Evolutionary conservation across 2,888 invertebrate genomes (phyloP).

Genomic region (Drosophila paramelanica): DNA sequence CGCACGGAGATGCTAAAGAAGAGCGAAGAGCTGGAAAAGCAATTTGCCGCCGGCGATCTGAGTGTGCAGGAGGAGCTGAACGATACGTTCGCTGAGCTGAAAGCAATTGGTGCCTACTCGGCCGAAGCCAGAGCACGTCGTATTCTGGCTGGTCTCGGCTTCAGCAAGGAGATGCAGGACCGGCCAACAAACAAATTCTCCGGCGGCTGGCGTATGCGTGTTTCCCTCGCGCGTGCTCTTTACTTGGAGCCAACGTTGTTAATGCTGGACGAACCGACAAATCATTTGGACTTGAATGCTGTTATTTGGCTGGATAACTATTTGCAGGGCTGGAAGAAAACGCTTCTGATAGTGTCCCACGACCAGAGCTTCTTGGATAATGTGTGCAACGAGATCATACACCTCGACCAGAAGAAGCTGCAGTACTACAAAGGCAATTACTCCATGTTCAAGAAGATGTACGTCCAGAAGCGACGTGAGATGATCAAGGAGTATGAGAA

Average conservation of each 20-base stretch:
- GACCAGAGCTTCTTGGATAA: constrained; percentile 99
- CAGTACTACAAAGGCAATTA: constrained; percentile 99
- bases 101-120: constrained; percentile 98
- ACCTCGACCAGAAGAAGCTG: constrained; percentile 96
- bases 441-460: constrained; percentile 99
- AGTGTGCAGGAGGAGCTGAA: constrained; percentile 92
- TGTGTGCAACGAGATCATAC: constrained; percentile 99
- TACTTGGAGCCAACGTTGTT: constrained; percentile 99
- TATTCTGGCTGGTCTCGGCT: constrained; percentile 98
- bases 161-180: constrained; percentile 95
- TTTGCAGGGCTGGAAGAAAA: constrained; percentile 99
- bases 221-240: constrained; percentile 97
- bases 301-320: constrained; percentile 99
- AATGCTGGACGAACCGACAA: constrained; percentile 99
- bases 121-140: constrained; percentile 98
- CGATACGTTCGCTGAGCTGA: constrained; percentile 96
- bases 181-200: constrained; percentile 95
- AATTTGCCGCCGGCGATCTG: constrained; percentile 90
- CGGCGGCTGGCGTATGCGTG: constrained; percentile 99
- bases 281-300: constrained; percentile 99
- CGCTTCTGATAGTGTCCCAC: constrained; percentile 98
- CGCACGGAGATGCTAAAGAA: constrained; percentile 92
- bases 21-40: constrained; percentile 92
- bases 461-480: constrained; percentile 97
- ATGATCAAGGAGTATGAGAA: constrained; percentile 99